Evolutionary conservation across 2,888 invertebrate genomes (phyloP), one percentile per base, ranked within the genome.

Genomic region (Campoletis raptor): DNA sequence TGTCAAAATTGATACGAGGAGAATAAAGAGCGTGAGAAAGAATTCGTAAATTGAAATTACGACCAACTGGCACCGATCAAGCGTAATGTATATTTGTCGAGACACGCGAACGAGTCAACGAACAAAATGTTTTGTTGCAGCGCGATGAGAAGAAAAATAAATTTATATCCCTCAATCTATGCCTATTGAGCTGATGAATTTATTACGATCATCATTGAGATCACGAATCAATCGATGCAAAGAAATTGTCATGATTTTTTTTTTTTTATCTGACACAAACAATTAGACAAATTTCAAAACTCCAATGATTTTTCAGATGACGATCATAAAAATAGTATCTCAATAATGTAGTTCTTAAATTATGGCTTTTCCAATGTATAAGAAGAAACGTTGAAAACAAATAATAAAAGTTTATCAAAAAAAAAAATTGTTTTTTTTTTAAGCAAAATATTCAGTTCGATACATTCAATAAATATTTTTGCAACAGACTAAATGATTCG

Each of bases 111-210:
- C 40, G 52, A 57, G 37, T 24, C 70, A 42, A 76, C 30, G 9
- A 81, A 81, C 37, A 81, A 73, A 48, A 61, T 24, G 18, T 70
- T 66, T 12, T 52, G 24, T 54, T 15, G 36, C 45, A 30, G 21
- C 30, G 3, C 1, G 30, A n/a, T 42, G 42, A 45, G 3, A 54
- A 67, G 69, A 76, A 69, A 76, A 82, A 67, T 45, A 76, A 76
- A 69, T 42, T 57, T 42, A n/a, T 42, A 52, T 70, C 54, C 37
- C 21, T 81, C 83, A 86, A 86, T 86, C 78, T 69, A 74, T 15
- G 73, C 64, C 81, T 84, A 84, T 86, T 84, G 83, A 86, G 77
- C 12, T 61, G 78, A 86, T 84, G 81, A 86, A 86, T 86, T 81
- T 86, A 86, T 81, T 74, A 40, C 48, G 52, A 42, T 81, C 61